Evolutionary conservation across 1,140 invertebrate genomes (phyloP), one percentile per base, ranked within the genome.

Genomic region (Nebria ingens): DNA sequence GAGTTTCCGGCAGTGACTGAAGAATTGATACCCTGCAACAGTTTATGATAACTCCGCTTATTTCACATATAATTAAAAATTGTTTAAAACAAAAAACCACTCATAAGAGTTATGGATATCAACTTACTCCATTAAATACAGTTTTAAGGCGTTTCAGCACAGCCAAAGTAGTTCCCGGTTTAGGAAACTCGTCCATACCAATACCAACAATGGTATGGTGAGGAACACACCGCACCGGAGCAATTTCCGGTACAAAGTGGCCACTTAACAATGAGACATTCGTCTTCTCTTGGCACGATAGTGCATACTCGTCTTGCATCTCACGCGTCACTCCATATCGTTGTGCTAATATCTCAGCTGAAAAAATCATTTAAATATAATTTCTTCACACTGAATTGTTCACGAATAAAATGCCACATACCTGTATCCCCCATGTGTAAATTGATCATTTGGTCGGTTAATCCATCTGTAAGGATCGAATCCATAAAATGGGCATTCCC

Each of bases 381-480:
- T 21, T 51, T 45, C 55, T 52, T 56, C 22, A 19, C 13, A 59
- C 34, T 59, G 2, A 19, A 56, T 50, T 22, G n/a, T n/a, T n/a
- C n/a, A n/a, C n/a, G n/a, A n/a, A 21, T 21, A 20, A 56, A 56
- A 52, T 52, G 19, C 42, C 45, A 53, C 21, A 38, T 73, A 88
- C 86, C 86, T 62, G 91, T 94, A 45, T 87, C 72, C 55, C 89
- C 91, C 91, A 94, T 93, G 62, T 89, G 87, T 58, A 86, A 81
- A 60, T 80, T 76, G 62, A 80, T 65, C 68, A 93, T 89, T 9
- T 86, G 85, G 76, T 93, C 89, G 2, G 79, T 88, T 2, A 94
- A 74, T 1, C 89, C 90, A 77, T 94, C 91, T 19, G 64, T 62
- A 6, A 91, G 23, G 76, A 92, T 79, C 1, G 84, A 81, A 68